These are phyloP conservation scores for Dendronephthya gigantea DNA, from an alignment of 64 coral and sea anemone species.

Conservation along the genomic window DNA sequence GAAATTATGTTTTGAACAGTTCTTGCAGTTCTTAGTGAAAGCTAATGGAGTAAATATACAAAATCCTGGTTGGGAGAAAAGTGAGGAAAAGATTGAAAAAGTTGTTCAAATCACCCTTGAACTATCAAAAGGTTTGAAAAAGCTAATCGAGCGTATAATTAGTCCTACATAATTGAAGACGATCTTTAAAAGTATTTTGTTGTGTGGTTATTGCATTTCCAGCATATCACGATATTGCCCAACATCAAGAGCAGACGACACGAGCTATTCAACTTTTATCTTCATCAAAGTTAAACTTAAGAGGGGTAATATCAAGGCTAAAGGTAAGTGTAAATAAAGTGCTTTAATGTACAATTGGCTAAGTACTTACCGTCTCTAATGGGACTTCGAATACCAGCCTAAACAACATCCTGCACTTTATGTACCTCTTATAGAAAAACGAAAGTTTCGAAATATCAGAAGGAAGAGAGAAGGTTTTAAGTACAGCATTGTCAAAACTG, in stretches of 20 bases:
- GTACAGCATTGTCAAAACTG: not conserved
- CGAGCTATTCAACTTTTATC: slow-evolving; percentile 70
- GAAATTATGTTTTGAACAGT: slow-evolving; percentile 44
- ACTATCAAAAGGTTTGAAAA: slow-evolving; percentile 51
- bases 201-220: not conserved
- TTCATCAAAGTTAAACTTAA: slow-evolving; percentile 74
- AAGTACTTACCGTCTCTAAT: too few species aligned
- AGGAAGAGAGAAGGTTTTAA: not conserved
- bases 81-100: slow-evolving; percentile 46
- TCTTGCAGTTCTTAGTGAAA: slow-evolving; percentile 63
- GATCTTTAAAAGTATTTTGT: not conserved
- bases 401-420: not conserved
- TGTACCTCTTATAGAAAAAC: not conserved
- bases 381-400: too few species aligned
- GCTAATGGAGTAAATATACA: slow-evolving; percentile 64
- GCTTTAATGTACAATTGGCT: not conserved
- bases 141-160: too few species aligned
- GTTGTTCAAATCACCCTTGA: slow-evolving; percentile 41
- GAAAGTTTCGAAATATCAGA: not conserved
- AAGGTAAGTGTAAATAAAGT: slow-evolving; percentile 54
- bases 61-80: slow-evolving; percentile 55
- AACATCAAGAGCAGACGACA: slow-evolving; percentile 37
- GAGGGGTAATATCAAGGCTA: slow-evolving; percentile 57
- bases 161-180: too few species aligned
- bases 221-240: slow-evolving; percentile 55